Conservation (phyloP, 2,888 invertebrate species). For the Pelosia muscerda region DNA sequence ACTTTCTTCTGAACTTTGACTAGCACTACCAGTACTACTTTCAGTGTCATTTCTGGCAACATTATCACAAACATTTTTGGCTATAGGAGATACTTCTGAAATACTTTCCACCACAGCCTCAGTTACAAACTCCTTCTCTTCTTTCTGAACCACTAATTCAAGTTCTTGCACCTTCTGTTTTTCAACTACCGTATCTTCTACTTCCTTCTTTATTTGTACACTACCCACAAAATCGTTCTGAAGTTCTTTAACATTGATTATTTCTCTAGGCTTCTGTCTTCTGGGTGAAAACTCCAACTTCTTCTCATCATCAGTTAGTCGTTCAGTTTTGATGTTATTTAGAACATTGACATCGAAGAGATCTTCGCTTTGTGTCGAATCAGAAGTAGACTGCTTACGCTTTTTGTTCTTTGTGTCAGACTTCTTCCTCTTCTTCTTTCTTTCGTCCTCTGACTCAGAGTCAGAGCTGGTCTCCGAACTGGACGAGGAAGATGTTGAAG, state of each 20-base stretch:
- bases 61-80: neutral
- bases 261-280: conserved; percentile 71
- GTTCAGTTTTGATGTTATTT: conserved; percentile 80
- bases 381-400: conserved; percentile 64
- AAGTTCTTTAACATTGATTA: conserved; percentile 80
- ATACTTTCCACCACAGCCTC: neutral
- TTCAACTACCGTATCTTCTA: conserved; percentile 45
- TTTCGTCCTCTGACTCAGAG: conserved; percentile 53
- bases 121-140: conserved; percentile 36
- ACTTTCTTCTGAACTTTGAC: conserved; percentile 3
- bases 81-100: conserved; percentile 4
- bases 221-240: conserved; percentile 80
- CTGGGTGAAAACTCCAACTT: conserved; percentile 71
- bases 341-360: conserved; percentile 77
- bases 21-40: conserved; percentile 9
- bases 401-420: conserved; percentile 59
- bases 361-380: conserved; percentile 69
- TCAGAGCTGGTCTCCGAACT: conserved; percentile 50
- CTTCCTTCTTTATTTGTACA: conserved; percentile 74
- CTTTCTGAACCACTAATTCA: conserved; percentile 16
- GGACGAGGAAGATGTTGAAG: conserved; percentile 37
- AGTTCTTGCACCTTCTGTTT: conserved; percentile 21
- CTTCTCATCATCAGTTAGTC: conserved; percentile 78
- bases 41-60: conserved; percentile 26
- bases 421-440: conserved; percentile 55